A percentile compares a stretch with the other conserved stretches of the same genome.
Evolutionary conservation across 2,888 invertebrate genomes (phyloP).

Genomic region (Carabus problematicus): DNA sequence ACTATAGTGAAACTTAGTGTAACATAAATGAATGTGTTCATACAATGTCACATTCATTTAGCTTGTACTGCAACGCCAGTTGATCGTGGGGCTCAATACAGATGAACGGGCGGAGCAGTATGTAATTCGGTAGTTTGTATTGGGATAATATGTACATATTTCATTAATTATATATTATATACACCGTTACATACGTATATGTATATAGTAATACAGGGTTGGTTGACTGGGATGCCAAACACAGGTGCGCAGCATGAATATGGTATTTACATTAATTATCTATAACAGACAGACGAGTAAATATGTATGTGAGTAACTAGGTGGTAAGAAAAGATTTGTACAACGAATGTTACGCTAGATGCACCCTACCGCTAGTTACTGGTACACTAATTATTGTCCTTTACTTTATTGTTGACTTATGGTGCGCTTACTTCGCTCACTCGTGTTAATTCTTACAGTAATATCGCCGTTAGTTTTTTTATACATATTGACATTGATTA

Average conservation of each 20-base stretch:
- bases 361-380: constrained; percentile 13
- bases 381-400: constrained; percentile 51
- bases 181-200: constrained; percentile 28
- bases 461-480: constrained; percentile 20
- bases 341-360: constrained; percentile 6
- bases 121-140: not conserved
- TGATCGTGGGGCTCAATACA: constrained; percentile 32
- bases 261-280: constrained; percentile 20
- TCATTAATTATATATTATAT: constrained; percentile 21
- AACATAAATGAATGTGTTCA: too few species aligned
- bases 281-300: constrained; percentile 11
- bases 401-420: constrained; percentile 51
- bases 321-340: not conserved
- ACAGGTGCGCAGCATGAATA: constrained; percentile 21
- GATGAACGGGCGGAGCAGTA: constrained; percentile 21
- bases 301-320: constrained; percentile 10
- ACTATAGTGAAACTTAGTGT: too few species aligned
- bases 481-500: constrained; percentile 35
- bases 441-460: constrained; percentile 10
- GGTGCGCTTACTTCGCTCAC: constrained; percentile 22
- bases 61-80: constrained; percentile 9
- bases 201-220: too few species aligned
- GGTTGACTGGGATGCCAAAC: constrained; percentile 5
- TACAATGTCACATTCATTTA: too few species aligned
- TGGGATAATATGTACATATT: constrained; percentile 5